phyloP scores from a whole-genome alignment of 1,140 invertebrate species.

The Sminthurinus signatus region DNA sequence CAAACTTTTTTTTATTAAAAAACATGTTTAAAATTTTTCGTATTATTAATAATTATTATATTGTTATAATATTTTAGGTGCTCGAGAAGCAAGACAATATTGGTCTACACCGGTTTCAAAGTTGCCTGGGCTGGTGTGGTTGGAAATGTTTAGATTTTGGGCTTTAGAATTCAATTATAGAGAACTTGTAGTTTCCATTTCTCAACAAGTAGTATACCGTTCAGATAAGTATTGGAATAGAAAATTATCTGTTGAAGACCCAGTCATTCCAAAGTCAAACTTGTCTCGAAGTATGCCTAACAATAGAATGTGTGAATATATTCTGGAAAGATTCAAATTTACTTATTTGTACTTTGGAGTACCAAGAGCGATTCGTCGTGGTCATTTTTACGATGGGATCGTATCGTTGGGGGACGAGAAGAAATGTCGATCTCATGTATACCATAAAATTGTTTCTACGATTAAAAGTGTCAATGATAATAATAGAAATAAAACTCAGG shows the following conservation, averaged over 20 bases:
- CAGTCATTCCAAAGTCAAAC: conserved; percentile 49
- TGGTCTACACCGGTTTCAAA: conserved; percentile 18
- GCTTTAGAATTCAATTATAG: conserved; percentile 46
- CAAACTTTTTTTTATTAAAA: neutral
- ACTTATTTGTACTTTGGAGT: conserved; percentile 50
- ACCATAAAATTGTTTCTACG: neutral
- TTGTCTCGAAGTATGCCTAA: conserved; percentile 48
- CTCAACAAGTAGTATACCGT: conserved; percentile 42
- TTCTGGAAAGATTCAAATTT: conserved; percentile 47
- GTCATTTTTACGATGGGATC: conserved; percentile 43
- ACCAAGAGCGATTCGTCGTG: conserved; percentile 42
- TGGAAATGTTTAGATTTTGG: conserved; percentile 49
- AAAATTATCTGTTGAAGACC: conserved; percentile 51
- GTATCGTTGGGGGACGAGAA: neutral
- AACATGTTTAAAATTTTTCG: no score
- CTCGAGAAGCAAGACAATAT: conserved; percentile 15
- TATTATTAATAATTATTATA: neutral
- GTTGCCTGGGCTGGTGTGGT: conserved; percentile 46
- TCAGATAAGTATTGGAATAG: conserved; percentile 46
- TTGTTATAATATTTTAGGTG: conserved; percentile 17
- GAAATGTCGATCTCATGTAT: neutral
- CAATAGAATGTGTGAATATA: conserved; percentile 49
- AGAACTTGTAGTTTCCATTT: conserved; percentile 47
- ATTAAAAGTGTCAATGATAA: no score
- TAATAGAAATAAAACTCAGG: neutral